Evolutionary conservation across 2,797 vertebrate species (phyloP), one percentile per base, ranked within the genome.

Genomic region (Rhyacichthys aspro): DNA sequence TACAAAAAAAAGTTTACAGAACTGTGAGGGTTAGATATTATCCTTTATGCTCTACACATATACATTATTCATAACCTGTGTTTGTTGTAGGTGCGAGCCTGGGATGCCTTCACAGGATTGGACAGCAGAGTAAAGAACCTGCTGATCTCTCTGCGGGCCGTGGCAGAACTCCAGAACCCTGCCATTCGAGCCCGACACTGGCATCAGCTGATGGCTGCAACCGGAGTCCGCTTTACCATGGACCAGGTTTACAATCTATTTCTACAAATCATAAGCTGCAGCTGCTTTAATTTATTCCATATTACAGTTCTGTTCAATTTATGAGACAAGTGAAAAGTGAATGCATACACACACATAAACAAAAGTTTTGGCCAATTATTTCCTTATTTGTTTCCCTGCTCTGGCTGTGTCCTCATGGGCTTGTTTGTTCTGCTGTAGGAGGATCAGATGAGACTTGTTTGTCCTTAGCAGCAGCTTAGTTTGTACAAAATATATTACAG

Each of bases 121-220:
- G 96, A 99, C 78, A 91, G 84, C 63, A 87, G 78, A 1, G 92
- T 99, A 1, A 93, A 94, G 79, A 96, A 97, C 83, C 95, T 92
- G 8, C 78, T 98, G 68, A 90, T 72, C 0, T 96, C 96, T 14
- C 87, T 99, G 45, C 89, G 90, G 59, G 95, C 94, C 0, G 94
- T 98, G 43, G 93, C 94, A 0, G 95, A 98, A 44, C 93, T 99
- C 14, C 97, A 96, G 49, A 99, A 94, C 52, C 93, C 95, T 0
- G 95, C 97, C 59, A 94, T 98, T 58, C 92, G 95, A 36, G 88
- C 93, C 2, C 88, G 96, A 4, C 98, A 99, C 79, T 99, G 97
- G 96, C 84, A 89, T 11, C 95, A 98, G 78, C 89, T 99, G 59
- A 96, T 97, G 95, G 90, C 78, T 33, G 91, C 92, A 6, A 96